These are phyloP conservation scores for Calyptommatus sinebrachiatus DNA, from an alignment of 2,113 vertebrate species.

Conservation along the genomic window DNA sequence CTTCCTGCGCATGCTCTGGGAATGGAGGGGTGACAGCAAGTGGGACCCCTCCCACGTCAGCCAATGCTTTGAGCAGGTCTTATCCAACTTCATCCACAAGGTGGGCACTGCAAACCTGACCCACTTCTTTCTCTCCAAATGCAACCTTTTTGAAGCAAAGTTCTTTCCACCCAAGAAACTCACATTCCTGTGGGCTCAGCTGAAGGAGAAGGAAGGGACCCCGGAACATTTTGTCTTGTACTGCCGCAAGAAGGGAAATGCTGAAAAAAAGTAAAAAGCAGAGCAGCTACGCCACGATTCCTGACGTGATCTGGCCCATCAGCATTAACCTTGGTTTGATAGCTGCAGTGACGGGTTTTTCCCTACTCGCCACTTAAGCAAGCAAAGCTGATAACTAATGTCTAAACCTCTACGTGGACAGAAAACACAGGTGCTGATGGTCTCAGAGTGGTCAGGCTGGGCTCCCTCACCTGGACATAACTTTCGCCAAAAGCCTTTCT, in stretches of 20 bases:
- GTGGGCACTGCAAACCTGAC: constrained; percentile 48
- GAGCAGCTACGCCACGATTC: neutral
- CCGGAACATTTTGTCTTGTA: neutral
- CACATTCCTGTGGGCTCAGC: constrained; percentile 49
- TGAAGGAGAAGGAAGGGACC: constrained; percentile 57
- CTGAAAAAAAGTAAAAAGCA: neutral
- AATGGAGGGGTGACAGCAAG: constrained; percentile 42
- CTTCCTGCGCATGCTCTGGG: constrained; percentile 66
- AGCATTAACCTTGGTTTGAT: neutral
- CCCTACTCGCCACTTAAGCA: neutral
- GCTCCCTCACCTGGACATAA: no score
- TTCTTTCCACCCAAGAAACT: constrained; percentile 51
- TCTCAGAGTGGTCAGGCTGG: neutral
- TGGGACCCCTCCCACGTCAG: constrained; percentile 57
- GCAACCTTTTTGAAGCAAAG: constrained; percentile 65
- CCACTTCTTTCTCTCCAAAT: constrained; percentile 64
- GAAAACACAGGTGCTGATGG: no score
- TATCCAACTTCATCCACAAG: constrained; percentile 52
- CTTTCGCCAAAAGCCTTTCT: neutral
- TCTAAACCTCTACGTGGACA: neutral
- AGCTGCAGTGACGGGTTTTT: neutral
- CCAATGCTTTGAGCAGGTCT: constrained; percentile 61
- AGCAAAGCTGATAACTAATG: neutral
- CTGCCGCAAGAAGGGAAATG: no score
- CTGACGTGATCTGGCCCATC: constrained; percentile 3